These are phyloP conservation scores for Parauchenoglanis punctatus DNA, from an alignment of 2,797 vertebrate genomes.

Conservation along the genomic window DNA sequence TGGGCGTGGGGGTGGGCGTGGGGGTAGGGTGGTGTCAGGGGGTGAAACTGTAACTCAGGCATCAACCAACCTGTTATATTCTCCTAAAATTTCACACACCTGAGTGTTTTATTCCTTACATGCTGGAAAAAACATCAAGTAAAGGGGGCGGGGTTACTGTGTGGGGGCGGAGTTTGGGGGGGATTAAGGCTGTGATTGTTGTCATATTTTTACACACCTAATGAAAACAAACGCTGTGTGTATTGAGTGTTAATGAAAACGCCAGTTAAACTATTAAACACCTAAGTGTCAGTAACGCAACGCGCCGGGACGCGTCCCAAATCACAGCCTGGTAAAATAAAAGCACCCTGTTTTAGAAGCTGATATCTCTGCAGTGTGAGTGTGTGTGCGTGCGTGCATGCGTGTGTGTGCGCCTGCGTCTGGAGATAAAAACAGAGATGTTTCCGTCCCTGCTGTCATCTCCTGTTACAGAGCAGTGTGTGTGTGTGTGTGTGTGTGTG, in stretches of 20 bases:
- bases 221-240: not conserved
- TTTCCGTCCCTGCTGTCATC: not conserved
- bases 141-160: not conserved
- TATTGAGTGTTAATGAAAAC: not conserved
- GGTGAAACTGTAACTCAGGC: not conserved
- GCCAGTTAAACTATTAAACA: not conserved
- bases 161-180: not conserved
- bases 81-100: not conserved
- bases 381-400: not conserved
- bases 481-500: constrained; percentile 1
- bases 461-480: not conserved
- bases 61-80: not conserved
- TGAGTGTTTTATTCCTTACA: not conserved
- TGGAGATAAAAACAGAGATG: constrained; percentile 1
- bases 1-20: no score
- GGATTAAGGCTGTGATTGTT: not conserved
- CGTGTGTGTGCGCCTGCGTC: not conserved
- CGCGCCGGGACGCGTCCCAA: not conserved
- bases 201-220: not conserved
- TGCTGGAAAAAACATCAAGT: not conserved
- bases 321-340: not conserved
- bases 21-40: not conserved
- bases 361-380: not conserved
- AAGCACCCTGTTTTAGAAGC: not conserved
- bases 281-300: not conserved